Evolutionary conservation across 2,888 invertebrate species (phyloP).

Genomic region (Sesia apiformis): DNA sequence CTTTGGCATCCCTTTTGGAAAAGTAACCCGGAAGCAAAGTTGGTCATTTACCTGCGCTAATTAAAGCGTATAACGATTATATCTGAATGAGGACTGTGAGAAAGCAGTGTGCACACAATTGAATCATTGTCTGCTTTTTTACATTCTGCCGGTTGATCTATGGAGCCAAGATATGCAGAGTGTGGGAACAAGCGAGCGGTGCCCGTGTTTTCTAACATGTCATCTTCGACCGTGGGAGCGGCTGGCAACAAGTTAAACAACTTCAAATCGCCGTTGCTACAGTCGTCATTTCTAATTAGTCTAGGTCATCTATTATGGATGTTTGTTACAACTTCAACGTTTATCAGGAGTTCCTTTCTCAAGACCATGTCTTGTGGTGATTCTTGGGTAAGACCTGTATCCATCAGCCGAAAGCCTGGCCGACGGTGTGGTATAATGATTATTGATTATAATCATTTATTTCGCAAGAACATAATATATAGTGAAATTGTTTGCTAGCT

Average conservation of each 20-base stretch:
- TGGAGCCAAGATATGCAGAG: slow-evolving; percentile 71
- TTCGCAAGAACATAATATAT: no score
- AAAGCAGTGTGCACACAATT: slow-evolving; percentile 69
- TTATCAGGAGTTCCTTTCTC: no score
- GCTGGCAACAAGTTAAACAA: background rate
- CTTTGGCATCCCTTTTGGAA: slow-evolving; percentile 9
- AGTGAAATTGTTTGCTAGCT: no score
- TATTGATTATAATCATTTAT: no score
- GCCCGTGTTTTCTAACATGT: slow-evolving; percentile 60
- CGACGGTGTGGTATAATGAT: no score
- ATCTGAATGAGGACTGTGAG: slow-evolving; percentile 63
- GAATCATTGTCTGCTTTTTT: slow-evolving; percentile 70
- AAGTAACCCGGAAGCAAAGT: slow-evolving; percentile 34
- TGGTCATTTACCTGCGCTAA: slow-evolving; percentile 70
- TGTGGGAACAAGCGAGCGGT: slow-evolving; percentile 55
- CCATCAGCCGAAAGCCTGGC: no score
- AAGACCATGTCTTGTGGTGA: no score
- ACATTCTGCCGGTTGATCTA: slow-evolving; percentile 66
- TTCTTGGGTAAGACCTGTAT: no score
- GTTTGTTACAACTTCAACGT: no score
- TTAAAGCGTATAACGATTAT: slow-evolving; percentile 57
- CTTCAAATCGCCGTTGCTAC: background rate
- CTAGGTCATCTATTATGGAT: background rate
- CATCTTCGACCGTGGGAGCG: slow-evolving; percentile 64
- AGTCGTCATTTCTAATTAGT: background rate